Base-by-base conservation (phyloP, 2,113 vertebrate species). In the Chionis minor region DNA sequence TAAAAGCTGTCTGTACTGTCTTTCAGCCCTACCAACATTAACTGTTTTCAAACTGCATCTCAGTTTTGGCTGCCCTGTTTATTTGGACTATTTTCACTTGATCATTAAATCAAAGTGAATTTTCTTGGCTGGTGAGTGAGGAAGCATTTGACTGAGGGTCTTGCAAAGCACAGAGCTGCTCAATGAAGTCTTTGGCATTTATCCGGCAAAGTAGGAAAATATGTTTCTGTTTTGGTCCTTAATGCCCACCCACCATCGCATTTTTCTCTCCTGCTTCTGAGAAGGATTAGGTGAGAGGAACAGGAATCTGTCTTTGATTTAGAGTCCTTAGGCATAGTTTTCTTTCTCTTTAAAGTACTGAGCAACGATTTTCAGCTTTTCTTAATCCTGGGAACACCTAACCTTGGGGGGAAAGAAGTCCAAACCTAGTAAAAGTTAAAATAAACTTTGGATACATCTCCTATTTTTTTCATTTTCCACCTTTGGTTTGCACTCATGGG, bases 251-350 rank as follows among this genome's bases (percentile, higher is more conserved):
- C 80, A 96, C 47, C 44, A 81, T 28, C 20, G n/a, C 4, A 6
- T 42, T 92, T 84, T 78, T 54, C 45, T 66, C 28, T 87, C 20
- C 73, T 83, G 63, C 54, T 90, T 54, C 82, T 55, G n/a, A 74
- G 65, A 86, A 71, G 32, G 38, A 85, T 94, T 81, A 90, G 88
- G 70, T 94, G 84, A 93, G 15, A 5, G 23, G 19, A 93, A 55
- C 7, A 20, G 47, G 65, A 82, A 93, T 94, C 81, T 97, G 55
- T 71, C 84, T 93, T 93, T 94, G 79, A 82, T 95, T 92, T 86
- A 54, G 35, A 88, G 38, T 79, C n/a, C 58, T 77, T 77, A 92
- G 83, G 74, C 58, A 32, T 16, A 67, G 16, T 79, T 90, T 90
- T 85, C 17, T 73, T 63, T 40, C 45, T 73, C 40, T 67, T 59